Conservation (phyloP, 2,797 vertebrate genomes). For the Semaprochilodus insignis region DNA sequence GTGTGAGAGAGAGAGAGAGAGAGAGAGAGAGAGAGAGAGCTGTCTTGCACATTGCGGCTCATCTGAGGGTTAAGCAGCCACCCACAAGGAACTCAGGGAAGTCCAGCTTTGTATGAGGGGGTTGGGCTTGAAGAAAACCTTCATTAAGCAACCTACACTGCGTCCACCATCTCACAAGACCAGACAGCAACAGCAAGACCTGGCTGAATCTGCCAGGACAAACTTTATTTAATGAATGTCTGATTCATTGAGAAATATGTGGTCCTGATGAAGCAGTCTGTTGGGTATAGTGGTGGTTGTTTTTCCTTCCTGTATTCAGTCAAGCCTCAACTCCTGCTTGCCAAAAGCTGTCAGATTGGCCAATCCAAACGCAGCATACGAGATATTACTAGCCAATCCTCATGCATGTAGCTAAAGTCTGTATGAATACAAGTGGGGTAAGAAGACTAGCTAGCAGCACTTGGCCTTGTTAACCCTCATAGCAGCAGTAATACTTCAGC, state of each 20-base stretch:
- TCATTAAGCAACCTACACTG: background rate
- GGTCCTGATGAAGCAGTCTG: background rate
- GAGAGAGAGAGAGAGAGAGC: background rate
- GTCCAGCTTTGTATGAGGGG: background rate
- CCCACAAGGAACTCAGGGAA: conserved; percentile 2
- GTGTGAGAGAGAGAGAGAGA: background rate
- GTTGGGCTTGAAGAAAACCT: background rate
- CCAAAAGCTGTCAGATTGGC: background rate
- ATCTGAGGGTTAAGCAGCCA: background rate
- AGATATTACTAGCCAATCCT: too few species aligned
- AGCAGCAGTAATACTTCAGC: too few species aligned
- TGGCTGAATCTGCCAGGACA: background rate
- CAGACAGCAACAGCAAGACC: background rate
- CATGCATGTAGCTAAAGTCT: too few species aligned
- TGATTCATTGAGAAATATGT: too few species aligned
- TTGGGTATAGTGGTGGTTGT: too few species aligned
- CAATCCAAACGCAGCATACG: too few species aligned
- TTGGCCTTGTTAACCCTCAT: too few species aligned
- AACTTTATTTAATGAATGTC: background rate
- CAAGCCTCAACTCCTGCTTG: background rate
- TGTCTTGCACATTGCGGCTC: background rate
- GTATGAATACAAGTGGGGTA: too few species aligned
- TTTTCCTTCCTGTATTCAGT: too few species aligned
- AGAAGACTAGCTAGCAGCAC: too few species aligned
- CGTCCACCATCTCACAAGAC: background rate